Evolutionary conservation across 2,797 vertebrate genomes (phyloP), one percentile per base, ranked within the genome.

Genomic region (Tiaroga cobitis): DNA sequence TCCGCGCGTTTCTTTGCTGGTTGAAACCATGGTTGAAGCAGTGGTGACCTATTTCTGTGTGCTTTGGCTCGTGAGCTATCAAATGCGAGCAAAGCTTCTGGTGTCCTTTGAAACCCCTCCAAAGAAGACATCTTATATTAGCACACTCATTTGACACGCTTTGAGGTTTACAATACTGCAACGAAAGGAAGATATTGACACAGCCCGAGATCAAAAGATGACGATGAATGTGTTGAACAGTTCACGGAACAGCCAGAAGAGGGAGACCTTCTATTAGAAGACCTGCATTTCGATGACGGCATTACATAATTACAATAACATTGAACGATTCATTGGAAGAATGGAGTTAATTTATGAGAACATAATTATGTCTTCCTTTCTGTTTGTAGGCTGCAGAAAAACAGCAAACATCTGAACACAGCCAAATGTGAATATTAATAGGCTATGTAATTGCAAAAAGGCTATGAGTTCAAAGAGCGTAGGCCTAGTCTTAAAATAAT

Each of bases 291-390:
- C 69, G 82, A 54, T 18, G 37, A 37, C 7, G 51, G 24, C 81
- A 43, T 87, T 85, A 84, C 39, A 56, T 84, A 84, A 88, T 84
- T 83, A 79, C 37, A 83, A 78, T 73, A 84, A 90, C 68, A 61
- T 46, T 87, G 81, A 88, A 86, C 82, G 83, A 84, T 68, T 88
- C 81, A 79, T 81, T 74, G 65, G 54, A 79, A 87, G 73, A 82
- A 74, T 75, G 6, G 34, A 46, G 61, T 15, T 82, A 69, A 88
- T 77, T 77, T 81, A 78, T 78, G 73, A 54, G 74, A 73, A 43
- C 77, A 85, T 46, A 80, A 73, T 80, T 75, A 70, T 72, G 70
- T 82, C 59, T 67, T 83, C 59, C 46, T 61, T 56, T 78, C 49
- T 69, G 49, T 75, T 80, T 63, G 61, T 73, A 21, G 37, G 37